phyloP scores from a whole-genome alignment of 2,888 invertebrate genomes.

The Galerucella pusilla region DNA sequence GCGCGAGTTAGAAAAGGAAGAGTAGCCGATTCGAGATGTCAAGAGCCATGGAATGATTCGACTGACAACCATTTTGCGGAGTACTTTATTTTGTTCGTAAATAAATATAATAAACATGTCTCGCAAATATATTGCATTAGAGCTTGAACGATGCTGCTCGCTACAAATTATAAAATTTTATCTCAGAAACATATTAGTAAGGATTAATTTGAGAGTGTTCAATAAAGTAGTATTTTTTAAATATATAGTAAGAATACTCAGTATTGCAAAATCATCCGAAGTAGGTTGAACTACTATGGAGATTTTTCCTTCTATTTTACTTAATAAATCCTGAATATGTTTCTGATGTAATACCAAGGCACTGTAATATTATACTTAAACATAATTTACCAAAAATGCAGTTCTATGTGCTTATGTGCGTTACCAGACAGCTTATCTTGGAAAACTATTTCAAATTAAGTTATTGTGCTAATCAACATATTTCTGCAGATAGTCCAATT shows the following conservation, averaged over 20 bases:
- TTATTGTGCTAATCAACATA: neutral
- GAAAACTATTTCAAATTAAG: neutral
- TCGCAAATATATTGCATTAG: too few relatives aligned
- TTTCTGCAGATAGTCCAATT: slow-evolving; percentile 53
- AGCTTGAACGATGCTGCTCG: neutral
- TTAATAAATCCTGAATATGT: neutral
- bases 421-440: neutral
- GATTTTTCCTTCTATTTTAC: neutral
- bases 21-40: too few relatives aligned
- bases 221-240: too few relatives aligned
- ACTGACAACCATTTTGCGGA: too few relatives aligned
- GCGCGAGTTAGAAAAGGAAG: too few relatives aligned
- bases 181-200: neutral
- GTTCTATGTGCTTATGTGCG: slow-evolving; percentile 2
- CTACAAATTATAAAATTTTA: neutral
- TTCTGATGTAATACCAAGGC: neutral
- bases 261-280: neutral
- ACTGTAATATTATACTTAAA: neutral
- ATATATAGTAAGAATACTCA: neutral
- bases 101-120: neutral
- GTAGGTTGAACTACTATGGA: neutral
- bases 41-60: too few relatives aligned
- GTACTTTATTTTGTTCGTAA: neutral
- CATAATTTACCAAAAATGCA: neutral
- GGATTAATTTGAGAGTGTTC: neutral